Evolutionary conservation across 2,888 invertebrate species (phyloP).

Genomic region (Eudasyphora cyanicolor): DNA sequence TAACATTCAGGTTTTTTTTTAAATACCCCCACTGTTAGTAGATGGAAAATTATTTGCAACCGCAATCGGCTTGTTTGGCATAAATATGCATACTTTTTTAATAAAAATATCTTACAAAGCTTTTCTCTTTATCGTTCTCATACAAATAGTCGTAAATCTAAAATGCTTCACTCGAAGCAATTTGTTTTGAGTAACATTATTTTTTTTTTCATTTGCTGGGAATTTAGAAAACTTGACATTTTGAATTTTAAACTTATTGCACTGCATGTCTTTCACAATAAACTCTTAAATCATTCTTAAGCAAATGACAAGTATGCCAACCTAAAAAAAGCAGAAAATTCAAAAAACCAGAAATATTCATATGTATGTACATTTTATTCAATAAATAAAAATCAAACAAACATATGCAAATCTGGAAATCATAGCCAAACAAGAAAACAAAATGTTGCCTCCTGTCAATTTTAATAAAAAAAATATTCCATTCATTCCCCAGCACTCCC

Average conservation of each 20-base stretch:
- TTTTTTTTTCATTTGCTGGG: neutral
- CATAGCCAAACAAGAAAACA: slow-evolving; percentile 16
- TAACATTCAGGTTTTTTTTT: too few species aligned
- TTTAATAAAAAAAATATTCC: slow-evolving; percentile 38
- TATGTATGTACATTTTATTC: slow-evolving; percentile 6
- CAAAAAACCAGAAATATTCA: neutral
- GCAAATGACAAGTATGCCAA: slow-evolving; percentile 1
- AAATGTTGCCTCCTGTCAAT: slow-evolving; percentile 48
- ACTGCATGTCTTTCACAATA: too few species aligned
- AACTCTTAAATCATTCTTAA: neutral
- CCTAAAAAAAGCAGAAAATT: neutral
- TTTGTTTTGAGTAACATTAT: neutral
- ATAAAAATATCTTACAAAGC: too few species aligned
- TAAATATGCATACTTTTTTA: too few species aligned
- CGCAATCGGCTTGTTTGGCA: too few species aligned
- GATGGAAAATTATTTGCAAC: too few species aligned
- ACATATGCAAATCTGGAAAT: neutral
- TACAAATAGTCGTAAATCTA: too few species aligned
- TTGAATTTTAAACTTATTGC: too few species aligned
- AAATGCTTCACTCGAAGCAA: too few species aligned
- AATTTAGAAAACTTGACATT: too few species aligned
- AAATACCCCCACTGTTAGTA: too few species aligned
- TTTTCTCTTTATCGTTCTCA: too few species aligned
- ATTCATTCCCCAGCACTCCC: neutral
- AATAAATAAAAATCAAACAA: slow-evolving; percentile 19